Evolutionary conservation across 2,888 invertebrate genomes (phyloP), one percentile per base, ranked within the genome.

Genomic region (Plagiodera versicolora): DNA sequence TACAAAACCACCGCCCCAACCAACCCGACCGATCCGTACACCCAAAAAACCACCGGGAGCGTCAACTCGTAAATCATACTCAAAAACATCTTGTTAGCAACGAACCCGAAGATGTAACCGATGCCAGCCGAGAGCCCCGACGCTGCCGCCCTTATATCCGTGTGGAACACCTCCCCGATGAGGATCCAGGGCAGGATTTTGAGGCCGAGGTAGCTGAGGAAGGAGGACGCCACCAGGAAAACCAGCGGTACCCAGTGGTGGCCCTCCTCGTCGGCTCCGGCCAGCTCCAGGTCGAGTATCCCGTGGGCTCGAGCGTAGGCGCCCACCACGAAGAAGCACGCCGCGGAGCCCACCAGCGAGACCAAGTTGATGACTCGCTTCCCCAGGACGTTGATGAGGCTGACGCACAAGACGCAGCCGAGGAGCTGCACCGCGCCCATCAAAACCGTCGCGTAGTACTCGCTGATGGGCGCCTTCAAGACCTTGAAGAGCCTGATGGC

Each of bases 111-210:
- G 24, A 92, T 81, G 74, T 92, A 93, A 2, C 90, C 90, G 0
- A 87, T 81, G 0, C 88, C 91, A 16, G 90, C 87, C 0, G 90
- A 86, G 2, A 89, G 78, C 0, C 92, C 92, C 0, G 90, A 88
- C 0, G 89, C 91, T 0, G 85, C 85, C 1, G 90, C 87, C 20
- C 92, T 82, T 0, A 88, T 87, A 61, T 86, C 85, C 0, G 86
- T 84, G 24, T 88, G 86, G 73, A 85, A 90, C 63, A 91, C 89
- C 81, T 93, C 92, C 8, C 91, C 91, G 44, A 90, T 88, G 10
- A 92, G 81, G 65, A 93, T 86, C 92, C 92, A 93, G 0, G 92
- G 91, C 47, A 93, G 77, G 63, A 89, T 79, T 55, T 90, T 82
- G 48, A 92, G 88, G 0, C 88, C 87, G 2, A 86, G 80, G 72